A percentile compares a stretch with the other conserved stretches of the same genome.
These are phyloP conservation scores for Cinclus cinclus DNA, from an alignment of 2,113 vertebrate species.

Conservation along the genomic window DNA sequence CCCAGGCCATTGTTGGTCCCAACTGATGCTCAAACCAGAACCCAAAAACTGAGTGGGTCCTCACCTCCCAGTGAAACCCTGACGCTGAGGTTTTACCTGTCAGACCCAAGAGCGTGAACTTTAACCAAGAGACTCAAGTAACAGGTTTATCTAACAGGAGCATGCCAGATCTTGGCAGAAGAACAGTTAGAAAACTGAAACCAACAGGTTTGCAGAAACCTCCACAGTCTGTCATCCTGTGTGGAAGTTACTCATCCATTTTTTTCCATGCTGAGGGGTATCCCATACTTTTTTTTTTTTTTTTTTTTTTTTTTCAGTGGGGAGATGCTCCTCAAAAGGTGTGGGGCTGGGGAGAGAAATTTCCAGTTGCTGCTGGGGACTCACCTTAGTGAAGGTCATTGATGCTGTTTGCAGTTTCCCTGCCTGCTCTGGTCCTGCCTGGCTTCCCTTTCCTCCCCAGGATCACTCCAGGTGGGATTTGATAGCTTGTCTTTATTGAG, in stretches of 20 bases:
- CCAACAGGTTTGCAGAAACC: not conserved
- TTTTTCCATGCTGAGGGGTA: not conserved
- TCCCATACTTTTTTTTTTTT: not conserved
- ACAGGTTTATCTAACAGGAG: not conserved
- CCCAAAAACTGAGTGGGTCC: fast-evolving
- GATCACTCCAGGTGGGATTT: not conserved
- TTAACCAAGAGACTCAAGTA: not conserved
- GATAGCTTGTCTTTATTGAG: not conserved
- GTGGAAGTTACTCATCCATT: not conserved
- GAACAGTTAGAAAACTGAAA: not conserved
- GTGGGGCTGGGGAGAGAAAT: not conserved
- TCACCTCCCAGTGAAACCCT: not conserved
- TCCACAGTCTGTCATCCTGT: not conserved
- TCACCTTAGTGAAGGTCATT: not conserved
- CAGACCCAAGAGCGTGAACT: fast-evolving
- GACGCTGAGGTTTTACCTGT: not conserved
- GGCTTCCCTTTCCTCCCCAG: not conserved
- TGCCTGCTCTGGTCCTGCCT: not conserved
- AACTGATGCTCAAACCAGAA: not conserved
- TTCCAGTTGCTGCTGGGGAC: not conserved
- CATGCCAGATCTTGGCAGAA: not conserved
- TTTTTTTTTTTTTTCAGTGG: not conserved
- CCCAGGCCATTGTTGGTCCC: fast-evolving
- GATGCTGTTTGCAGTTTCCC: not conserved
- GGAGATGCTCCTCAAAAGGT: not conserved